Evolutionary conservation across 1,140 invertebrate species (phyloP).

Genomic region (Drosophila parabipectinata): DNA sequence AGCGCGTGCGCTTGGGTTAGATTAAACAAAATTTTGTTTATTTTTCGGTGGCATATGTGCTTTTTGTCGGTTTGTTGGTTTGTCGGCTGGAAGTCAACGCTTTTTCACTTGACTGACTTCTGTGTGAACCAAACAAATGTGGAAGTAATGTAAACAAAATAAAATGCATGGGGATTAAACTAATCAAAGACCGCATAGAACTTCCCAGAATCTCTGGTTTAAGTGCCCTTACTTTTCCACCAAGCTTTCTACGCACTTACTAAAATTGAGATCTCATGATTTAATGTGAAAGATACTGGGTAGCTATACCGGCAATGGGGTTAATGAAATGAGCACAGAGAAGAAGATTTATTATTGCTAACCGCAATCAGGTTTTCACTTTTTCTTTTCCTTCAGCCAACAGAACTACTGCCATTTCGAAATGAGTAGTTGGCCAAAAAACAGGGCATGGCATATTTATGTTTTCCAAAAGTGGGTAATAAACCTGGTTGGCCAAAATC

Average conservation of each 20-base stretch:
- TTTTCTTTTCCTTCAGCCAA: conserved; percentile 36
- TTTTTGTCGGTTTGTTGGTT: not conserved
- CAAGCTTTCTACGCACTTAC: conserved; percentile 61
- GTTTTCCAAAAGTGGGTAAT: conserved; percentile 12
- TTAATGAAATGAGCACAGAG: conserved; percentile 63
- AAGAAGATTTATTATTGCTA: conserved; percentile 78
- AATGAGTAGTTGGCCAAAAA: conserved; percentile 29
- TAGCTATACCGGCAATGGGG: conserved; percentile 55
- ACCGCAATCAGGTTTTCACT: conserved; percentile 63
- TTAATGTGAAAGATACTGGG: conserved; percentile 51
- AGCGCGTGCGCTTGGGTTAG: conserved; percentile 49
- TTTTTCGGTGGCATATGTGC: conserved; percentile 49
- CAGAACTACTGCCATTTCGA: conserved; percentile 43
- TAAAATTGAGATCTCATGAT: conserved; percentile 53
- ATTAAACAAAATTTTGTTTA: conserved; percentile 53
- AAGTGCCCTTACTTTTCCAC: conserved; percentile 9
- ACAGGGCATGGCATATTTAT: conserved; percentile 28
- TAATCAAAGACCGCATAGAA: conserved; percentile 12
- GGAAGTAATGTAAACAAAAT: not conserved
- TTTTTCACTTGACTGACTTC: conserved; percentile 65
- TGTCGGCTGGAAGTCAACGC: conserved; percentile 52
- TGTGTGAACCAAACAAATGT: conserved; percentile 53
- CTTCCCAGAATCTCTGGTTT: conserved; percentile 13
- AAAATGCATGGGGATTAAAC: not conserved
- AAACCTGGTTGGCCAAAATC: not conserved